Conservation (phyloP, 1,140 invertebrate species). For the Bombus cullumanus region DNA sequence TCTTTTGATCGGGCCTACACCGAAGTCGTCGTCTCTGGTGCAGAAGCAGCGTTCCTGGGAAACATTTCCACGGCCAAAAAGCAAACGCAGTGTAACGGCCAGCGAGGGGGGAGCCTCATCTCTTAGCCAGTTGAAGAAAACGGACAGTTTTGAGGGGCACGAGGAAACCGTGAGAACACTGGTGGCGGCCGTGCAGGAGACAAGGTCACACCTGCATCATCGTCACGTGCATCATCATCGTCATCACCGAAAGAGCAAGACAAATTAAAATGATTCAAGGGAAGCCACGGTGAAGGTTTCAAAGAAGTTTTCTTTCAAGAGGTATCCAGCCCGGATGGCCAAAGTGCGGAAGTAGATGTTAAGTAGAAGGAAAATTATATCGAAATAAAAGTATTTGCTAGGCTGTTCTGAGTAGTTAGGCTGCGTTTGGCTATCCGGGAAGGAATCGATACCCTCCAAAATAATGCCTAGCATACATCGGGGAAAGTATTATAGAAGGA, state of each 20-base stretch:
- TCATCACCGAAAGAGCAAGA: slow-evolving; percentile 81
- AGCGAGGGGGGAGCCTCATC: slow-evolving; percentile 56
- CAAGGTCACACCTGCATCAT: slow-evolving; percentile 80
- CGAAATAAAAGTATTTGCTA: slow-evolving; percentile 15
- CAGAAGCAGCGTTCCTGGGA: slow-evolving; percentile 87
- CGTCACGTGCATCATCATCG: slow-evolving; percentile 79
- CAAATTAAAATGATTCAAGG: slow-evolving; percentile 70
- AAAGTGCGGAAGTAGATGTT: neutral
- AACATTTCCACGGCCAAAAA: slow-evolving; percentile 85
- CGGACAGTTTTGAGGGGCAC: slow-evolving; percentile 88
- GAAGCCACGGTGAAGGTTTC: neutral
- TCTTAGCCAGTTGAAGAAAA: slow-evolving; percentile 83
- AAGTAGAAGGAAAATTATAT: slow-evolving; percentile 8
- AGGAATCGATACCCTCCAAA: slow-evolving; percentile 28
- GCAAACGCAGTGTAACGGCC: slow-evolving; percentile 69
- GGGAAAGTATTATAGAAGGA: slow-evolving; percentile 28
- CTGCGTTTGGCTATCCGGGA: slow-evolving; percentile 28
- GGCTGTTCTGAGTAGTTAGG: neutral
- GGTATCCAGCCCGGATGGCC: slow-evolving; percentile 18
- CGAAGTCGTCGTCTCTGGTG: slow-evolving; percentile 80
- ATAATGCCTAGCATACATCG: slow-evolving; percentile 43
- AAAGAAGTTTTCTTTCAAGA: slow-evolving; percentile 2
- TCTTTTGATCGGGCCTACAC: slow-evolving; percentile 80
- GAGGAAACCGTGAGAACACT: slow-evolving; percentile 88
- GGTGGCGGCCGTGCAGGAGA: slow-evolving; percentile 88